Percentiles rank a stretch among this genome's conserved stretches.
phyloP scores from a whole-genome alignment of 2,888 invertebrate species.

The Coremacera marginata region DNA sequence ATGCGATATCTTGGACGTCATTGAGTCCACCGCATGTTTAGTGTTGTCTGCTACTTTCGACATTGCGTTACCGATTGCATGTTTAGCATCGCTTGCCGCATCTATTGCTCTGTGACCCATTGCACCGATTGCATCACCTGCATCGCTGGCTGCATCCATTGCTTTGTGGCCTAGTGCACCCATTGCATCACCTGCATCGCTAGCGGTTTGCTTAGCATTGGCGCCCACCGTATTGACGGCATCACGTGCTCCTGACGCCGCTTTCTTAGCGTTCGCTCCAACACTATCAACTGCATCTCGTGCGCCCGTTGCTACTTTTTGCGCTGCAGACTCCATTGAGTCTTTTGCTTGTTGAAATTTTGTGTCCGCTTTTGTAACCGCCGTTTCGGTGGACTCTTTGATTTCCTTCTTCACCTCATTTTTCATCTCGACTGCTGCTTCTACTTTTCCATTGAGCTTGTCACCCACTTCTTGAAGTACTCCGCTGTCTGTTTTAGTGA shows the following conservation, averaged over 20 bases:
- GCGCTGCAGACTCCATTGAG: constrained; percentile 35
- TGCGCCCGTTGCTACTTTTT: constrained; percentile 42
- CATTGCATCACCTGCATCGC: constrained; percentile 33
- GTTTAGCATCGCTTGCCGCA: constrained; percentile 45
- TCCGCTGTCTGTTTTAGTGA: constrained; percentile 17
- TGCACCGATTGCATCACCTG: constrained; percentile 29
- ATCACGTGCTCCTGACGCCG: constrained; percentile 36
- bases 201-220: constrained; percentile 33
- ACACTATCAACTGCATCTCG: constrained; percentile 50
- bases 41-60: constrained; percentile 53
- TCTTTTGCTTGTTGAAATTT: constrained; percentile 40
- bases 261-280: constrained; percentile 44
- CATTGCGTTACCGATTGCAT: constrained; percentile 55
- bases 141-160: constrained; percentile 34
- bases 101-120: constrained; percentile 51
- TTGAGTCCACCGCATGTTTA: constrained; percentile 46
- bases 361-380: constrained; percentile 38
- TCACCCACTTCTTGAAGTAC: constrained; percentile 43
- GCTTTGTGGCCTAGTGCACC: constrained; percentile 36
- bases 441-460: constrained; percentile 41
- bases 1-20: constrained; percentile 54
- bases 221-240: constrained; percentile 42
- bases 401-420: constrained; percentile 18
- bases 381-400: constrained; percentile 31
- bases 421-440: constrained; percentile 10